phyloP scores from a whole-genome alignment of 2,888 invertebrate genomes.

The Eupithecia insigniata region DNA sequence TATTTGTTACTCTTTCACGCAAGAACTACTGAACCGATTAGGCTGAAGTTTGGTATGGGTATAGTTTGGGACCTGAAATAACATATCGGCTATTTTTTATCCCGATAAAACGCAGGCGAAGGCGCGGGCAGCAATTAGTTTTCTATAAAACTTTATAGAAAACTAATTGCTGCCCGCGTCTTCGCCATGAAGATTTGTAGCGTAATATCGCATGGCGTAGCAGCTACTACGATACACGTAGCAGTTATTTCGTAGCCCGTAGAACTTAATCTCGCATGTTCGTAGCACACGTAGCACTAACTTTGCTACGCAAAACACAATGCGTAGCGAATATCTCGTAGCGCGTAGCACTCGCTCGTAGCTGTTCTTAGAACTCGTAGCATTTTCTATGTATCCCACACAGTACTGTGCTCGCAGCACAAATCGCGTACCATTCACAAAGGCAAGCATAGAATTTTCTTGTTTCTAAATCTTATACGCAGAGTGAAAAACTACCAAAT shows the following conservation, averaged over 20 bases:
- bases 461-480: neutral
- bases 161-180: no score
- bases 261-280: neutral
- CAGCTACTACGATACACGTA: neutral
- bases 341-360: no score
- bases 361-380: neutral
- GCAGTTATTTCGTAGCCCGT: neutral
- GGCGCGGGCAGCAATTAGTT: no score
- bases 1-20: no score
- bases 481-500: neutral
- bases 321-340: neutral
- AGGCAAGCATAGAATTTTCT: neutral
- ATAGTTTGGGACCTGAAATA: no score
- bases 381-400: neutral
- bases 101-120: no score
- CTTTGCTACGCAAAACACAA: neutral
- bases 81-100: no score
- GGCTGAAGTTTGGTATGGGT: no score
- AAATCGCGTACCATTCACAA: neutral
- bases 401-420: neutral
- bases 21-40: no score
- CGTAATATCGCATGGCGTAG: neutral
- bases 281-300: slow-evolving; percentile 2
- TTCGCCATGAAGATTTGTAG: neutral
- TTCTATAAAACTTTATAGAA: no score